Percentiles rank a stretch among this genome's conserved stretches.
Conservation (phyloP, 2,113 vertebrate species). For the Stegastes partitus region DNA sequence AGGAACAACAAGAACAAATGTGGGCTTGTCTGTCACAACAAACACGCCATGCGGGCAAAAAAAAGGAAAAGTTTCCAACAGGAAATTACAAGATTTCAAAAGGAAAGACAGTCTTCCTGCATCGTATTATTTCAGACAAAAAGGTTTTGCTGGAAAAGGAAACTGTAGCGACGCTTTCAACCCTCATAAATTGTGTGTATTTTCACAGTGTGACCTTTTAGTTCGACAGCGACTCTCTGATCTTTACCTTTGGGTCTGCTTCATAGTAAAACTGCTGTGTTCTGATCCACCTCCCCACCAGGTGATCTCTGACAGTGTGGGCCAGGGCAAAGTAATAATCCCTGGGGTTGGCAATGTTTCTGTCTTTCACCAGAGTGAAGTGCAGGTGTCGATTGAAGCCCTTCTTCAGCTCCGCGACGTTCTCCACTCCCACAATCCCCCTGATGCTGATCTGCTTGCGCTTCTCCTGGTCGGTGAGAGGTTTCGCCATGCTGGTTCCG, state of each 20-base stretch:
- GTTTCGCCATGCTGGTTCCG: conserved; percentile 86
- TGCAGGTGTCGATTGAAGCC: conserved; percentile 95
- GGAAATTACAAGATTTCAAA: too few species aligned
- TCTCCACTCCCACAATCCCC: conserved; percentile 92
- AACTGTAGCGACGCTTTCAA: too few species aligned
- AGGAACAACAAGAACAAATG: not conserved
- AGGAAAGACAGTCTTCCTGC: too few species aligned
- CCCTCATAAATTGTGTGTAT: too few species aligned
- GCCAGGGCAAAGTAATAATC: conserved; percentile 95
- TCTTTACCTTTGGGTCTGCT: conserved; percentile 91
- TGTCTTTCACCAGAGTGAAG: conserved; percentile 95
- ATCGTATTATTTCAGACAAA: too few species aligned
- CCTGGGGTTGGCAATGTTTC: conserved; percentile 91
- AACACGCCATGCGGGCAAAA: not conserved
- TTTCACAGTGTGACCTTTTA: not conserved
- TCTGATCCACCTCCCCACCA: conserved; percentile 95
- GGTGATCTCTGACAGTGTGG: conserved; percentile 93
- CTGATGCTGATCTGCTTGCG: conserved; percentile 95
- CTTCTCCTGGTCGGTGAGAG: conserved; percentile 93
- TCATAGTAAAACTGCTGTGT: conserved; percentile 97
- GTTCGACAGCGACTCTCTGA: not conserved
- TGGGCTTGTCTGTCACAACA: not conserved
- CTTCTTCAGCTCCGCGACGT: conserved; percentile 92
- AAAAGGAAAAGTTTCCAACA: too few species aligned
- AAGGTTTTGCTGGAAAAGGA: too few species aligned